These are phyloP conservation scores for Psephotus haematonotus DNA, from an alignment of 2,113 vertebrate genomes.

Conservation along the genomic window DNA sequence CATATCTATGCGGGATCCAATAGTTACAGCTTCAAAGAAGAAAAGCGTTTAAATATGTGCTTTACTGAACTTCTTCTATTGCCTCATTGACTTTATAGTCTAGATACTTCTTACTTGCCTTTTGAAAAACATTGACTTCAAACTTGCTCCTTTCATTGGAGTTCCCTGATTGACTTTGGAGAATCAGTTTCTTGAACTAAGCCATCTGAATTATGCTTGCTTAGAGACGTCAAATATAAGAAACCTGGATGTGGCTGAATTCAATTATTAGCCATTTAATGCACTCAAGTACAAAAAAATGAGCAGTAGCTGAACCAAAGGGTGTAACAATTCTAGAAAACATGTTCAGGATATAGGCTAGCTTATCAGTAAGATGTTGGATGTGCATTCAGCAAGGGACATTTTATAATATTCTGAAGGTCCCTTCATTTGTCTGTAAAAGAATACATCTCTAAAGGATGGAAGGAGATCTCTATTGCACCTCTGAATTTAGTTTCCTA, in stretches of 20 bases:
- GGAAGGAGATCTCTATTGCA: not conserved
- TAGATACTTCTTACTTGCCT: not conserved
- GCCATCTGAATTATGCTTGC: not conserved
- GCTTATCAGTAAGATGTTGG: not conserved
- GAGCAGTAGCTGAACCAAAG: not conserved
- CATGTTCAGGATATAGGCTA: not conserved
- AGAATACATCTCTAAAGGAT: not conserved
- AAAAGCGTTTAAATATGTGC: not conserved
- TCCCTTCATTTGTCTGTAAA: not conserved
- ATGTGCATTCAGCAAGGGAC: not conserved
- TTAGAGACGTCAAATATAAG: not conserved
- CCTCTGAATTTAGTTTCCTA: not conserved
- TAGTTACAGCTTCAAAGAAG: not conserved
- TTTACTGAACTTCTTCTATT: constrained; percentile 8
- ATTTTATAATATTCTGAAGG: not conserved
- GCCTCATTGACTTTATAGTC: not conserved
- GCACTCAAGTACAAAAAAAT: not conserved
- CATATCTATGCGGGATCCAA: not conserved
- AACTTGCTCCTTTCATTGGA: not conserved
- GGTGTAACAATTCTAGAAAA: not conserved
- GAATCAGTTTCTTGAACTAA: not conserved
- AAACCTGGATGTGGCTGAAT: not conserved
- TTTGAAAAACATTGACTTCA: constrained; percentile 20
- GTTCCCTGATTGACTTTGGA: not conserved
- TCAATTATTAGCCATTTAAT: not conserved